phyloP scores from a whole-genome alignment of 2,113 vertebrate genomes.

The Butorides virescens region DNA sequence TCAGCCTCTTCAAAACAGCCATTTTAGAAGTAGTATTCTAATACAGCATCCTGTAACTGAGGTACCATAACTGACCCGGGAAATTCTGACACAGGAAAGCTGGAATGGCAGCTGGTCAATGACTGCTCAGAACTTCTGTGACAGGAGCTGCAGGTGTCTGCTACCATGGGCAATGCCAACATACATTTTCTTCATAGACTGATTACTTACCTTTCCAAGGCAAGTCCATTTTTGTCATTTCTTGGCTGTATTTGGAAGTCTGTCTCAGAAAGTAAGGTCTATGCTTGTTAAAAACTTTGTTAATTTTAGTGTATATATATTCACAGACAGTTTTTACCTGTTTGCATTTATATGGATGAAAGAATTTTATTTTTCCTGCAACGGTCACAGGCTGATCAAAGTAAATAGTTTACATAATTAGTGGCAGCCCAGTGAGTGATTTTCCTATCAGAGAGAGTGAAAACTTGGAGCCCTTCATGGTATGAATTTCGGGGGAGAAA shows the following conservation, averaged over 20 bases:
- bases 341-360: neutral
- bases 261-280: neutral
- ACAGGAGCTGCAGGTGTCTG: neutral
- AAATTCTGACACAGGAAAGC: neutral
- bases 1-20: neutral
- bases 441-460: neutral
- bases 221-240: neutral
- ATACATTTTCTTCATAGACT: neutral
- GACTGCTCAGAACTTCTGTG: neutral
- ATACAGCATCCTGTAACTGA: neutral
- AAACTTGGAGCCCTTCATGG: neutral
- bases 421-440: neutral
- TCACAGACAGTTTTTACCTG: neutral
- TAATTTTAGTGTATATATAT: neutral
- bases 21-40: neutral
- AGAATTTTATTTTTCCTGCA: neutral
- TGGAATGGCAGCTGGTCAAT: neutral
- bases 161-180: neutral
- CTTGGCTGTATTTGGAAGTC: neutral
- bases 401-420: neutral
- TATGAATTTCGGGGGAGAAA: neutral
- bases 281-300: neutral
- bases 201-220: neutral
- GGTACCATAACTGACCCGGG: neutral
- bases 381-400: neutral